Conservation (phyloP, 2,888 invertebrate genomes). For the Steromphala cineraria region DNA sequence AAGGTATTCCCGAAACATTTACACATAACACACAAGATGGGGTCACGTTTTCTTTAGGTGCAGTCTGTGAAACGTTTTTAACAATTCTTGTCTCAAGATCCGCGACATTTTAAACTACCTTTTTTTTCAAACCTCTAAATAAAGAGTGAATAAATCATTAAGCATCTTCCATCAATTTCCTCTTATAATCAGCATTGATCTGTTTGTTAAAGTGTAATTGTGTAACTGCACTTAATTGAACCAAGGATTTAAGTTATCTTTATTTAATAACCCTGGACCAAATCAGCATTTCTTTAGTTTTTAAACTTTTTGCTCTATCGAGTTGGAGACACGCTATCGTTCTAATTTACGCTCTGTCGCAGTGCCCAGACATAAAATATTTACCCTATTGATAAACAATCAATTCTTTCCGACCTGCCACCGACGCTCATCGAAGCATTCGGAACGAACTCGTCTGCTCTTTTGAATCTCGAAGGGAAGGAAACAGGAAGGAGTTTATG, state of each 20-base stretch:
- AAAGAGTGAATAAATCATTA: no score
- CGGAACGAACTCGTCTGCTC: neutral
- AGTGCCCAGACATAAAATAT: neutral
- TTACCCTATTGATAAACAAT: neutral
- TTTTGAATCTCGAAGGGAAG: neutral
- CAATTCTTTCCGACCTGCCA: neutral
- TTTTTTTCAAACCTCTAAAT: no score
- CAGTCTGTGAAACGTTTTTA: no score
- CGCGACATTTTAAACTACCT: no score
- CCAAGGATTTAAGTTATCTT: neutral
- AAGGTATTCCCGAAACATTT: no score
- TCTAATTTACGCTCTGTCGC: neutral
- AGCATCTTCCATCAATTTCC: no score
- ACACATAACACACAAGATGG: no score
- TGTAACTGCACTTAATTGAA: neutral
- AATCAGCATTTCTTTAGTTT: neutral
- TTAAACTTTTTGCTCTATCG: neutral
- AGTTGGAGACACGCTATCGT: neutral
- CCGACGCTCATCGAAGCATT: neutral
- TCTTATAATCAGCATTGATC: no score
- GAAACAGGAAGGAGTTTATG: neutral
- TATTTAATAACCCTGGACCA: neutral
- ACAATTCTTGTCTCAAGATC: no score
- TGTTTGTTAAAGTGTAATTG: neutral
- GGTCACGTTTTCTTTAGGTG: no score